Evolutionary conservation across 2,797 vertebrate genomes (phyloP), one percentile per base, ranked within the genome.

Genomic region (Enoplosus armatus): DNA sequence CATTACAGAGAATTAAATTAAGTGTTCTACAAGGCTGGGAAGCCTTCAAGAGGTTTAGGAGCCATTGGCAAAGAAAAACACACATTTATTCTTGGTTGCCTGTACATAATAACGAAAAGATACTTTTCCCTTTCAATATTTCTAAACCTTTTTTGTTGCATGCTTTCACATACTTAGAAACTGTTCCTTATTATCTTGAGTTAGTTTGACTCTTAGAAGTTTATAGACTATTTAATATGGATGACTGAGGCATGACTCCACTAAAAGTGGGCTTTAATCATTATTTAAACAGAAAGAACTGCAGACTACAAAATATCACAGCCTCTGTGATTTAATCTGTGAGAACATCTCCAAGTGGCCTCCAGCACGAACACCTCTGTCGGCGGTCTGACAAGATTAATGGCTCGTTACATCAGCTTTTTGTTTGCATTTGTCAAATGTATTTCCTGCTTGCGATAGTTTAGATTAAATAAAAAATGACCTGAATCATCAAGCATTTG

Each of bases 401-500:
- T 22, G 14, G 48, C 27, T 59, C 15, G 1, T 75, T 72, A 50
- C 20, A 37, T 67, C 39, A 14, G 60, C 15, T 22, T 74, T 77
- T 76, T 74, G 60, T 63, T 61, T 72, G 54, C 55, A 63, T 85
- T 64, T 72, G 47, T 73, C 37, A 61, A n/a, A 59, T 43, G 39
- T 66, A 68, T 68, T 86, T 85, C 77, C 72, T 74, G 45, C 70
- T 58, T 12, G 31, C 55, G 48, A 48, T 67, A 74, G 48, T 73
- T 80, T 48, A 24, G n/a, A 80, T 85, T 62, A 70, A 41, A 68
- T 74, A 33, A 48, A 73, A 82, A 79, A 79, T 41, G 31, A 70
- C 50, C 50, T 29, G 41, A 79, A 74, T 85, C 72, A 56, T 85
- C 60, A 62, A 78, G 33, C 48, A 66, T 78, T 86, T 75, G 26